Percentiles rank a stretch among this genome's conserved stretches.
These are phyloP conservation scores for Coenonympha glycerion DNA, from an alignment of 2,888 invertebrate species.

Conservation along the genomic window DNA sequence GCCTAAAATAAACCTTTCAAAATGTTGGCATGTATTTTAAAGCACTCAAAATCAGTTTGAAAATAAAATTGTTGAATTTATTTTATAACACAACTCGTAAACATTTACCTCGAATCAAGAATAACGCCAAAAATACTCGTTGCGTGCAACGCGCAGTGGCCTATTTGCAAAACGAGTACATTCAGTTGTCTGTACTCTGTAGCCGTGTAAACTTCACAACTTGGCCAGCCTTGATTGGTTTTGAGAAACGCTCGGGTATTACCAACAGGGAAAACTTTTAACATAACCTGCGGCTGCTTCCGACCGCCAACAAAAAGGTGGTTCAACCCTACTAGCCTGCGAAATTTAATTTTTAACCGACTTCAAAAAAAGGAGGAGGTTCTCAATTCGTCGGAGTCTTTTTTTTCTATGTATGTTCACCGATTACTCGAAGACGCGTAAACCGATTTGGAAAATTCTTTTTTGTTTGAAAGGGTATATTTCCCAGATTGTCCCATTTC, in stretches of 20 bases:
- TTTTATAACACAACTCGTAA: neutral
- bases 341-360: too few species aligned
- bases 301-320: neutral
- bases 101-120: slow-evolving; percentile 6
- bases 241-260: slow-evolving; percentile 2
- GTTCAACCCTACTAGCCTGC: too few species aligned
- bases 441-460: too few species aligned
- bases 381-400: too few species aligned
- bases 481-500: too few species aligned
- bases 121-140: slow-evolving; percentile 23
- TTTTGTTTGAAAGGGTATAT: too few species aligned
- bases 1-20: too few species aligned
- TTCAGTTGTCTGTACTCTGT: slow-evolving; percentile 25
- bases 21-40: neutral
- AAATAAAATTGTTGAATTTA: neutral
- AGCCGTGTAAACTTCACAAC: slow-evolving; percentile 15
- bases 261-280: slow-evolving; percentile 4
- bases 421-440: too few species aligned
- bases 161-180: slow-evolving; percentile 46
- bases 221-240: slow-evolving; percentile 16
- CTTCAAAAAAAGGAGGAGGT: too few species aligned
- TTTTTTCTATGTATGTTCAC: too few species aligned
- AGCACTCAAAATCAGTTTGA: neutral
- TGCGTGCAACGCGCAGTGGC: slow-evolving; percentile 50
- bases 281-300: neutral